These are phyloP conservation scores for Formica selysi DNA, from an alignment of 1,140 invertebrate species.

Conservation along the genomic window DNA sequence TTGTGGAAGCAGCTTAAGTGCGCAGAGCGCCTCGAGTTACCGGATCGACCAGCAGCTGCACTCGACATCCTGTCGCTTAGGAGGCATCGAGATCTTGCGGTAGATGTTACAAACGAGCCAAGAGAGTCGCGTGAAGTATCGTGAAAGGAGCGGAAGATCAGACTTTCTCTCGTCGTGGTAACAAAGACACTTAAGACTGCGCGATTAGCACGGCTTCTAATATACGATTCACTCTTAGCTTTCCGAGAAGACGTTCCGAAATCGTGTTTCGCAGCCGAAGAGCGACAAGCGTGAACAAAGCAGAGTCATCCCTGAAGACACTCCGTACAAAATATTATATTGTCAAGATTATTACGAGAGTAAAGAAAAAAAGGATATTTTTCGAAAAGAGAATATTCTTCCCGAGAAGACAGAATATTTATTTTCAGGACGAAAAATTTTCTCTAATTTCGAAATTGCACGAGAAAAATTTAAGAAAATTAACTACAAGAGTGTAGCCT, in stretches of 20 bases:
- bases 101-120: slow-evolving; percentile 21
- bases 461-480: neutral
- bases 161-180: slow-evolving; percentile 41
- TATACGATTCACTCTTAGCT: slow-evolving; percentile 17
- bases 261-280: neutral
- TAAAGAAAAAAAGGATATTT: neutral
- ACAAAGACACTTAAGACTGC: slow-evolving; percentile 34
- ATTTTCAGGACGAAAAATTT: neutral
- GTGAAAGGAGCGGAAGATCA: slow-evolving; percentile 43
- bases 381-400: neutral
- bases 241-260: slow-evolving; percentile 28
- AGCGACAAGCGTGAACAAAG: neutral
- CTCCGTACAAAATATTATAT: neutral
- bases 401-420: neutral
- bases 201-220: slow-evolving; percentile 24
- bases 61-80: slow-evolving; percentile 19
- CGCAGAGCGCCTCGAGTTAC: slow-evolving; percentile 19
- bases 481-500: neutral
- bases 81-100: slow-evolving; percentile 5
- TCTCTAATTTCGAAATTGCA: neutral
- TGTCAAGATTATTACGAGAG: neutral
- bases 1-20: neutral
- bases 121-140: neutral
- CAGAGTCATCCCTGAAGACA: neutral
- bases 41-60: neutral